These are phyloP conservation scores for Sternarchorhynchus goeldii DNA, from an alignment of 2,797 vertebrate species.

Conservation along the genomic window DNA sequence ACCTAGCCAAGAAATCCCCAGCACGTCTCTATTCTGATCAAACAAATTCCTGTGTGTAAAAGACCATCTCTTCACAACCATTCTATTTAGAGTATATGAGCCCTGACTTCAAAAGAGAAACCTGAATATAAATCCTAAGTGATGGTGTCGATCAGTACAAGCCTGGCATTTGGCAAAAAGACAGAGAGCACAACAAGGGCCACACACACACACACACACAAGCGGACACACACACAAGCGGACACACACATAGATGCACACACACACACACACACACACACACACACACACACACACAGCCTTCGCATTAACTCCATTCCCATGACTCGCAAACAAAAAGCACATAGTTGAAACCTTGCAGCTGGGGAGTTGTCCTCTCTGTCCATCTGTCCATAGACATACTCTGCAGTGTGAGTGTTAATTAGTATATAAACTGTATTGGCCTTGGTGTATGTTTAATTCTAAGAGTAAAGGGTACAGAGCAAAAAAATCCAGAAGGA, in stretches of 20 bases:
- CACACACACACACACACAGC: not conserved
- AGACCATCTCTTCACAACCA: no score
- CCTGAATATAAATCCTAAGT: constrained; percentile 2
- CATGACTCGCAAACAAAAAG: not conserved
- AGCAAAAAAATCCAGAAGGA: no score
- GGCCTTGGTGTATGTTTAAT: no score
- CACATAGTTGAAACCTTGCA: not conserved
- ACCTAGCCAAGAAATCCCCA: no score
- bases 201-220: no score
- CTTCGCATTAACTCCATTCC: not conserved
- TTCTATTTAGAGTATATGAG: no score
- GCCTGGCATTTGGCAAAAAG: constrained; percentile 18
- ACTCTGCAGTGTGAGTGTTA: not conserved
- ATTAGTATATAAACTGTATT: no score
- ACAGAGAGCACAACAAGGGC: constrained; percentile 23
- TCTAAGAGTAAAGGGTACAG: no score
- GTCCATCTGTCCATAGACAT: not conserved
- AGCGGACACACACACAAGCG: not conserved
- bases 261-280: not conserved
- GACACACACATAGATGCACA: no score
- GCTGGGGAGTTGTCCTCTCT: not conserved
- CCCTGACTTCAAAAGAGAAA: not conserved
- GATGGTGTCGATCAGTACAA: constrained; percentile 1
- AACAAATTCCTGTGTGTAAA: no score
- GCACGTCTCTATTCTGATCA: no score